These are phyloP conservation scores for Nymphicus hollandicus DNA, from an alignment of 2,113 vertebrate species.

Conservation along the genomic window DNA sequence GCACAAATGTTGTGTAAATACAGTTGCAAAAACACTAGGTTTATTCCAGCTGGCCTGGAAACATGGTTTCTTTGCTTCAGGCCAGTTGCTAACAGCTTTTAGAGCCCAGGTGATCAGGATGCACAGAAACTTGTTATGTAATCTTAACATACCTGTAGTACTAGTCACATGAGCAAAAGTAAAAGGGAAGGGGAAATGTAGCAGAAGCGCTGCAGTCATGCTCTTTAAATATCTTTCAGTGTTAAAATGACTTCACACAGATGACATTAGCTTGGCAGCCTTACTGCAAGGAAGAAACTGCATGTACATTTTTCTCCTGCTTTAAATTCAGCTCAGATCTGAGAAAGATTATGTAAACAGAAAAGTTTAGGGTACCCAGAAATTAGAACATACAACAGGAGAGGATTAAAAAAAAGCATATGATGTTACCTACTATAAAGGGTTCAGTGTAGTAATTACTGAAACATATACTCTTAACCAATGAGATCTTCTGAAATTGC, in stretches of 20 bases:
- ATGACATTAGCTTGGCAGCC: neutral
- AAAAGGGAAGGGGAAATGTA: neutral
- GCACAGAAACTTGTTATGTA: neutral
- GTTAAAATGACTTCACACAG: neutral
- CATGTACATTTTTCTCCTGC: neutral
- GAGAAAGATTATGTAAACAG: neutral
- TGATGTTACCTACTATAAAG: neutral
- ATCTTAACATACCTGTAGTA: neutral
- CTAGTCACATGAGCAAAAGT: neutral
- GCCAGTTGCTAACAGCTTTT: neutral
- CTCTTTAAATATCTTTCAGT: neutral
- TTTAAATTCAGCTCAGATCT: neutral
- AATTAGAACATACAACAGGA: neutral
- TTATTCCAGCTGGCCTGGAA: neutral
- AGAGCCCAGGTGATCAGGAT: neutral
- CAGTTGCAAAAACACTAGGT: neutral
- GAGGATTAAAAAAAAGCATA: neutral
- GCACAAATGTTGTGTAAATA: neutral
- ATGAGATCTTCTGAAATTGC: neutral
- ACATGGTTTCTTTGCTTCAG: neutral
- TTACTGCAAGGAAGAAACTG: neutral
- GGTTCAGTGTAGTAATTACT: neutral
- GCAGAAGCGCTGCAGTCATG: neutral
- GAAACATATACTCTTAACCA: neutral
- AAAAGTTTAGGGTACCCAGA: neutral